Percentiles rank a stretch among this genome's conserved stretches.
phyloP scores from a whole-genome alignment of 1,140 invertebrate genomes.

The Drosophila gunungcola region DNA sequence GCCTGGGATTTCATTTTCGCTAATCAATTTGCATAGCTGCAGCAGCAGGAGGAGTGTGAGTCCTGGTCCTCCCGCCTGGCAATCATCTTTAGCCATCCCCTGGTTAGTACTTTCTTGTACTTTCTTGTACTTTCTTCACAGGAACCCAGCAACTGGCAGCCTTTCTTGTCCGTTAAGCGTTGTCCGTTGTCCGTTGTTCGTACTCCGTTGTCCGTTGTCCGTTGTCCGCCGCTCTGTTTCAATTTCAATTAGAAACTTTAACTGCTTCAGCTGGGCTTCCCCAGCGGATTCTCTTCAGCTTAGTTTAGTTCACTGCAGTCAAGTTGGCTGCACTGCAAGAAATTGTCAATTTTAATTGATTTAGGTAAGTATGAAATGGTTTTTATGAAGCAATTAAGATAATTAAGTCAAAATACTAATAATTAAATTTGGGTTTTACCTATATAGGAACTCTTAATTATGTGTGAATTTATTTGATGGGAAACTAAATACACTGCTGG shows the following conservation, averaged over 20 bases:
- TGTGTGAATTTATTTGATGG: no score
- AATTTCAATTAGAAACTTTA: conserved; percentile 82
- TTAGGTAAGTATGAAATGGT: no score
- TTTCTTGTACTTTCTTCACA: neutral
- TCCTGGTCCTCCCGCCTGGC: neutral
- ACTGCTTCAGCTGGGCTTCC: conserved; percentile 49
- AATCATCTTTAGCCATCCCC: conserved; percentile 13
- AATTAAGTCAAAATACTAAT: no score
- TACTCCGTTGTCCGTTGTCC: conserved; percentile 11
- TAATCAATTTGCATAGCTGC: conserved; percentile 46
- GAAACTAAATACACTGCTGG: no score
- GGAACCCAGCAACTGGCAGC: conserved; percentile 6
- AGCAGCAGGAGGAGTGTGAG: no score
- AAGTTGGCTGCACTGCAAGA: conserved; percentile 29
- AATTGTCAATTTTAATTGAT: neutral
- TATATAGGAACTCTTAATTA: no score
- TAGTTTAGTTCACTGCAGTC: conserved; percentile 23
- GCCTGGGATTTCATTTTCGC: conserved; percentile 29
- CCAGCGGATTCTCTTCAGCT: conserved; percentile 30
- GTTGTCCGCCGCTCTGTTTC: conserved; percentile 51
- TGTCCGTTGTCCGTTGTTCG: conserved; percentile 19
- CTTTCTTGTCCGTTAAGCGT: conserved; percentile 27
- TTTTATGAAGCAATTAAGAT: no score
- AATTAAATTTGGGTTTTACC: no score
- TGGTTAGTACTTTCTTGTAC: neutral